A percentile compares a stretch with the other conserved stretches of the same genome.
Conservation (phyloP, 2,113 vertebrate genomes). For the Nothocercus julius region DNA sequence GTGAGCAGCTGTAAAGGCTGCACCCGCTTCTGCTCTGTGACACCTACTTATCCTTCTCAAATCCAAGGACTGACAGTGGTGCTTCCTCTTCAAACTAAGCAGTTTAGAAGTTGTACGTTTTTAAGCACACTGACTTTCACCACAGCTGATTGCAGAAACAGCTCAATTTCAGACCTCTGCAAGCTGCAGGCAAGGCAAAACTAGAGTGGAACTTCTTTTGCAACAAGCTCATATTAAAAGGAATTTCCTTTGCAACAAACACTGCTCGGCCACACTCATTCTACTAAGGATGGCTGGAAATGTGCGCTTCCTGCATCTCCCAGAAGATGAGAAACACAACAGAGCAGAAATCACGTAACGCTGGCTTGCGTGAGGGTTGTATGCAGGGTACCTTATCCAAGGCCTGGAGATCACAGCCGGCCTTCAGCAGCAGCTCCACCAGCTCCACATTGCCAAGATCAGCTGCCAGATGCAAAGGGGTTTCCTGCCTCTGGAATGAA, state of each 20-base stretch:
- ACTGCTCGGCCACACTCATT: neutral
- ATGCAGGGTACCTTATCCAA: conserved; percentile 78
- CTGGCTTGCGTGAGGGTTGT: neutral
- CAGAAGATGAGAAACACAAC: neutral
- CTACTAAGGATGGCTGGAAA: neutral
- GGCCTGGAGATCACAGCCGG: conserved; percentile 79
- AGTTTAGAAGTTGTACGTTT: neutral
- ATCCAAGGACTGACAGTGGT: neutral
- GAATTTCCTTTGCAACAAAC: neutral
- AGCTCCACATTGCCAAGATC: conserved; percentile 87
- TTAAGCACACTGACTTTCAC: neutral
- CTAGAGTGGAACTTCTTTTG: neutral
- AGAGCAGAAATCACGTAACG: neutral
- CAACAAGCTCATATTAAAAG: neutral
- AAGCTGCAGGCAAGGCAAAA: neutral
- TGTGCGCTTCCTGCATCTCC: neutral
- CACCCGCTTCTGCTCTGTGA: neutral
- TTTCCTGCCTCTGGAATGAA: conserved; percentile 83
- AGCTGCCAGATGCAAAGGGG: conserved; percentile 86
- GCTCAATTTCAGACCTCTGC: neutral
- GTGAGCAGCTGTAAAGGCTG: neutral
- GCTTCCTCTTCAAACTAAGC: neutral
- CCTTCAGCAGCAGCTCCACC: conserved; percentile 86
- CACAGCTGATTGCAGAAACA: neutral
- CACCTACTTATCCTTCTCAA: neutral